Conservation (phyloP, 2,888 invertebrate species). For the Anarsia innoxiella region DNA sequence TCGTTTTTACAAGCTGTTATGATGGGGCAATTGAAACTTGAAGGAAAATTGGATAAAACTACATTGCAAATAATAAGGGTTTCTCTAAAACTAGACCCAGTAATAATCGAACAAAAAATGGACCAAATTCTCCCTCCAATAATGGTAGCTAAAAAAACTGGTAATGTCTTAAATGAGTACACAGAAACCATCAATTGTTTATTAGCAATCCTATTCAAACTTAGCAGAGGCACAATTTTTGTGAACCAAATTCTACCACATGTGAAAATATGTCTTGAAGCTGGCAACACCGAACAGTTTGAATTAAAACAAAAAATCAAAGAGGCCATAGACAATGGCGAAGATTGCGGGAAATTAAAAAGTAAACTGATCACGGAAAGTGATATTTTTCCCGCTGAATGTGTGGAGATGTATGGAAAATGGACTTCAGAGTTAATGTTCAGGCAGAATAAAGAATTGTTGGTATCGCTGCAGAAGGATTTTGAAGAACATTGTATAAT, state of each 20-base stretch:
- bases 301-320: constrained; percentile 39
- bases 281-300: constrained; percentile 49
- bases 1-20: constrained; percentile 52
- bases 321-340: constrained; percentile 26
- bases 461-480: constrained; percentile 50
- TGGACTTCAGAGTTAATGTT: constrained; percentile 63
- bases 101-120: constrained; percentile 54
- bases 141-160: constrained; percentile 49
- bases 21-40: constrained; percentile 51
- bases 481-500: constrained; percentile 53
- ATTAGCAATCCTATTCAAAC: constrained; percentile 58
- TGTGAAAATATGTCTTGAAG: constrained; percentile 47
- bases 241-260: constrained; percentile 52
- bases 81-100: constrained; percentile 57
- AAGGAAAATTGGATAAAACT: constrained; percentile 49
- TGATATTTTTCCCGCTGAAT: constrained; percentile 53
- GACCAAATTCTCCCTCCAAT: constrained; percentile 49
- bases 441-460: constrained; percentile 57
- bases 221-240: constrained; percentile 55
- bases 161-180: constrained; percentile 35
- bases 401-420: constrained; percentile 53
- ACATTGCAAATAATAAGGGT: constrained; percentile 52
- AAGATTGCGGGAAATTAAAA: constrained; percentile 35
- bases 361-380: constrained; percentile 45
- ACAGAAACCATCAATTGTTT: constrained; percentile 52